phyloP scores from a whole-genome alignment of 2,888 invertebrate genomes.

The Meganola albula region DNA sequence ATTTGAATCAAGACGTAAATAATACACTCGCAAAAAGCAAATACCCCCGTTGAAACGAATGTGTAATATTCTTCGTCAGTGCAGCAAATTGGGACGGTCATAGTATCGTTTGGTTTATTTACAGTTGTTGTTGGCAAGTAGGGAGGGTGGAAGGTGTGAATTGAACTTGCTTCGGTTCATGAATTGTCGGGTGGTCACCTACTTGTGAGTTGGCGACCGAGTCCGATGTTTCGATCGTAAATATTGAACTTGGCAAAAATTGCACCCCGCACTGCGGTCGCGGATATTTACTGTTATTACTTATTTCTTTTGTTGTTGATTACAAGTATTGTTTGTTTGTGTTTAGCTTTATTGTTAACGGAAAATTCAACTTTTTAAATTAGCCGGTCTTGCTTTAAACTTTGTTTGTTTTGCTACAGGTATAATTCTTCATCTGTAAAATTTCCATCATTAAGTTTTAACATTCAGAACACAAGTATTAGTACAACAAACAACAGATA shows the following conservation, averaged over 20 bases:
- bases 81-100: constrained; percentile 35
- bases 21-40: constrained; percentile 28
- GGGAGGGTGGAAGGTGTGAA: constrained; percentile 18
- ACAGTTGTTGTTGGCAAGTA: constrained; percentile 33
- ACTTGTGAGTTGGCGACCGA: constrained; percentile 33
- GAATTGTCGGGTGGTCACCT: constrained; percentile 43
- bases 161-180: constrained; percentile 26
- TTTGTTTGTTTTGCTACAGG: neutral
- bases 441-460: too few species aligned
- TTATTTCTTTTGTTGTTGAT: constrained; percentile 31
- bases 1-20: constrained; percentile 29
- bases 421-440: too few species aligned
- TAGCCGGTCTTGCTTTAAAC: too few species aligned
- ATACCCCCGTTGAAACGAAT: constrained; percentile 35
- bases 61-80: constrained; percentile 38
- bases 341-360: constrained; percentile 18
- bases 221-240: constrained; percentile 43
- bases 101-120: constrained; percentile 41
- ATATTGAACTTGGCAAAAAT: constrained; percentile 36
- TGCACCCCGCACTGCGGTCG: constrained; percentile 30
- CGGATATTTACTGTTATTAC: constrained; percentile 35
- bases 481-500: too few species aligned
- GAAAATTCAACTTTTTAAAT: too few species aligned
- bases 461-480: too few species aligned
- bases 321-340: constrained; percentile 19